Evolutionary conservation across 1,140 invertebrate species (phyloP), one percentile per base, ranked within the genome.

Genomic region (Apolygus lucorum): DNA sequence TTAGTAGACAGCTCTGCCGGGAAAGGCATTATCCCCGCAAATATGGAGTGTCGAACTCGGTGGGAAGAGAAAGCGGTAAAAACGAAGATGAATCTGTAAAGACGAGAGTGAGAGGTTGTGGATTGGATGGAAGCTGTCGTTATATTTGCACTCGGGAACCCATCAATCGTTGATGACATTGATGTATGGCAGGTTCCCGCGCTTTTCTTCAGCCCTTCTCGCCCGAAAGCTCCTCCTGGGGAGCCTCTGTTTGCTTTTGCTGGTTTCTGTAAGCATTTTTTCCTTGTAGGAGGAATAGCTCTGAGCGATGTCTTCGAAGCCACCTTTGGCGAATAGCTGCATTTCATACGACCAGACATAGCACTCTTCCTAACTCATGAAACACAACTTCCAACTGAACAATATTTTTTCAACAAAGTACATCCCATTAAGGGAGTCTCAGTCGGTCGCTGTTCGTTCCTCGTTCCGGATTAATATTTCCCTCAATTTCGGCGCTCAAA

Each of bases 11-110:
- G 54, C 8, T 21, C 4, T 17, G n/a, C n/a, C 13, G 54, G 4
- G 11, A 17, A 4, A 59, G 54, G 54, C 54, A 24, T 59, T 59
- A 17, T 8, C 54, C 11, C 54, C 54, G 64, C n/a, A 66, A 66
- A 66, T 66, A 66, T 66, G 64, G 64, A 66, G 64, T 66, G 64
- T 59, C 54, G 54, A 59, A 34, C 64, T 25, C 14, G 22, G n/a
- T n/a, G n/a, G n/a, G n/a, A n/a, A n/a, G 64, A 34, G 29, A 29
- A 17, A 28, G 27, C 27, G 64, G 64, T n/a, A 66, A 66, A 66
- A 66, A 66, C 64, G 64, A 66, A 66, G 64, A 66, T 66, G 64
- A 66, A 66, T 66, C 64, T 66, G 64, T 66, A 66, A 66, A 66
- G 64, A 66, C 64, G 29, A 34, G 64, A 21, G 28, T 17, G 25